Evolutionary conservation across 2,113 vertebrate genomes (phyloP).

Genomic region (Picathartes gymnocephalus): DNA sequence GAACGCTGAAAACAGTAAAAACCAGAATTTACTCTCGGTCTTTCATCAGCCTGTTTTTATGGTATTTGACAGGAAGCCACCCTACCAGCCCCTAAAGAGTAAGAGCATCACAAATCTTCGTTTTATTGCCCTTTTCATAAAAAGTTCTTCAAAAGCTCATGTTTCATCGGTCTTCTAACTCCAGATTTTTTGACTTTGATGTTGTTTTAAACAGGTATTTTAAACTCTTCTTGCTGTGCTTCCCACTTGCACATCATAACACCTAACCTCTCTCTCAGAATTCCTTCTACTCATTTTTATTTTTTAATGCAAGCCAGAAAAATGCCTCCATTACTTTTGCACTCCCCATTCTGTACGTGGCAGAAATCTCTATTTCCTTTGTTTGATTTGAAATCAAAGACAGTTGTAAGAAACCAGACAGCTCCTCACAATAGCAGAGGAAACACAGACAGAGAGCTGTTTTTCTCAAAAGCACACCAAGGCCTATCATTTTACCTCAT

Average conservation of each 20-base stretch:
- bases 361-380: not conserved
- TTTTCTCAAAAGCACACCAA: not conserved
- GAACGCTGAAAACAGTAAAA: not conserved
- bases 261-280: not conserved
- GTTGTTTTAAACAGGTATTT: not conserved
- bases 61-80: slow-evolving; percentile 9
- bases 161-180: not conserved
- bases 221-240: not conserved
- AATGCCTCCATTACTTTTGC: not conserved
- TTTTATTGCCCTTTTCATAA: slow-evolving; percentile 2
- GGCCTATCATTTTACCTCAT: not conserved
- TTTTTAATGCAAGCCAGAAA: slow-evolving; percentile 8
- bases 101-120: not conserved
- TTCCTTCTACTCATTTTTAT: not conserved
- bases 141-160: not conserved
- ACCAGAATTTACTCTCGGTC: not conserved
- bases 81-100: not conserved
- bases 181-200: not conserved
- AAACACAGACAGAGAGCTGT: not conserved
- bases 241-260: not conserved
- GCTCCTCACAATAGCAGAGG: not conserved
- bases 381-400: slow-evolving; percentile 24
- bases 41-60: not conserved
- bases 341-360: not conserved
- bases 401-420: not conserved